Evolutionary conservation across 2,797 vertebrate genomes (phyloP), one percentile per base, ranked within the genome.

Genomic region (Typhlichthys subterraneus): DNA sequence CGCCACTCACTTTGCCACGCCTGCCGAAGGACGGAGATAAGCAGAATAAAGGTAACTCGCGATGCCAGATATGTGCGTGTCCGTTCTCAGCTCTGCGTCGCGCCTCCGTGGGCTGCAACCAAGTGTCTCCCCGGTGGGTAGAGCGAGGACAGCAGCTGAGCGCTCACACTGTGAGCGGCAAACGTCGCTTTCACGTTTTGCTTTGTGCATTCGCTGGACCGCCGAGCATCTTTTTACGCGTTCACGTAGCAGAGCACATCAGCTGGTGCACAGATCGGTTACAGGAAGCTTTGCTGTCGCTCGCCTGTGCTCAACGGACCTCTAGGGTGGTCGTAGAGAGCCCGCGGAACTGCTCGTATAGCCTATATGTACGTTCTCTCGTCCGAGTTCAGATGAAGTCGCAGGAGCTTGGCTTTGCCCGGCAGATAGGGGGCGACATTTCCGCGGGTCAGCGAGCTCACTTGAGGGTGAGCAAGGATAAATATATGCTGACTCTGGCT

Each of bases 21-120:
- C 89, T 94, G 93, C 89, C 78, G 81, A 84, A 92, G 93, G 86
- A 86, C 91, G 85, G 91, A 93, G 82, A 89, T 70, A 65, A 88
- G 88, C 85, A 90, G 85, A 75, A 89, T 91, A 73, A 95, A 95
- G 94, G 95, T 95, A 94, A 94, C 69, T 23, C 38, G 52, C 47
- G 63, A 72, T 57, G 58, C 29, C 45, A 53, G n/a, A 53, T 59
- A 61, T 47, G 73, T 69, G 48, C 12, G 65, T 48, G 29, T 52
- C 49, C 45, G 5, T 54, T 69, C 45, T 50, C 53, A 13, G 61
- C 7, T 11, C 59, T 14, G 47, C 53, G 49, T 59, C 57, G 59
- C 65, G 73, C 33, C 55, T 52, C 72, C 57, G 12, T 46, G 5
- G 13, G 12, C 14, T 15, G 61, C 11, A 33, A 60, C 15, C 51